Evolutionary conservation across 2,888 invertebrate genomes (phyloP).

Genomic region (Geophilus truncorum): DNA sequence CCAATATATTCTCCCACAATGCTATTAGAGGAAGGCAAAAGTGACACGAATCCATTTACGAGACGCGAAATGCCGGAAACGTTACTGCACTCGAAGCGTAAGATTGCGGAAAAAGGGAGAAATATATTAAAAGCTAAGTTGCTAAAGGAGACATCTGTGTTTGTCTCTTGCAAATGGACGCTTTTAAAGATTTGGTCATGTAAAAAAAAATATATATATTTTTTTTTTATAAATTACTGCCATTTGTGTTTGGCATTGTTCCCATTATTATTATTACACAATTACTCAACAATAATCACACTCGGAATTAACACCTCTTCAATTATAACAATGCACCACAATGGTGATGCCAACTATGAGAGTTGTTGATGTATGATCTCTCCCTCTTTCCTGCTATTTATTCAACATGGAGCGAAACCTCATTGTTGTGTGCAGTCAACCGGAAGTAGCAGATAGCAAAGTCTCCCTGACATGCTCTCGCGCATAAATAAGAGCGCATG

Average conservation of each 20-base stretch:
- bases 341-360: not conserved
- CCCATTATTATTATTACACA: not conserved
- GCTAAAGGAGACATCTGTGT: not conserved
- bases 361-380: not conserved
- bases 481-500: constrained; percentile 14
- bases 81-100: not conserved
- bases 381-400: constrained; percentile 4
- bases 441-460: constrained; percentile 35
- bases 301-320: not conserved
- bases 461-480: not conserved
- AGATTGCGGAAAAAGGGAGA: not conserved
- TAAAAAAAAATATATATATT: too few relatives aligned
- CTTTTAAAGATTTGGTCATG: too few relatives aligned
- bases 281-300: not conserved
- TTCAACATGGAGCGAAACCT: constrained; percentile 5
- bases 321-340: not conserved
- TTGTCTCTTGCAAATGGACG: not conserved
- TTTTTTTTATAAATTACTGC: too few relatives aligned
- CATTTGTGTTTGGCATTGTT: not conserved
- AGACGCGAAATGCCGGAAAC: constrained; percentile 9
- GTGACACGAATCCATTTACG: not conserved
- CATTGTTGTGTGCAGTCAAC: constrained; percentile 33
- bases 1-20: constrained; percentile 12
- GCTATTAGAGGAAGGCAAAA: not conserved
- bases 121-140: not conserved